A percentile compares a stretch with the other conserved stretches of the same genome.
Evolutionary conservation across 2,113 vertebrate species (phyloP).

Genomic region (Xenopus borealis): DNA sequence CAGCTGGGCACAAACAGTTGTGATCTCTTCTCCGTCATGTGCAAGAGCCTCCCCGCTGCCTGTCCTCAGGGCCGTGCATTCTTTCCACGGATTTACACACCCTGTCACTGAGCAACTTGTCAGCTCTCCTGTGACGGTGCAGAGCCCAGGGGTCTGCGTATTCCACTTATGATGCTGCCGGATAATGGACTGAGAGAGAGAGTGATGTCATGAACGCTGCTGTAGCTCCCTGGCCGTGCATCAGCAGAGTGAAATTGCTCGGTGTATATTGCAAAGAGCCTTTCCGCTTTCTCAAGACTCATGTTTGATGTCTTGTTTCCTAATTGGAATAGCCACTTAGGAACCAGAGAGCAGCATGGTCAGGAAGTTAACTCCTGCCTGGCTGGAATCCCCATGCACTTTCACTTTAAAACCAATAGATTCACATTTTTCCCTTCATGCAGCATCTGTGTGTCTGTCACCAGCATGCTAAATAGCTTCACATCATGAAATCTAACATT

Average conservation of each 20-base stretch:
- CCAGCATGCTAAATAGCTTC: too few species aligned
- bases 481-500: too few species aligned
- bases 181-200: slow-evolving; percentile 46
- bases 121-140: slow-evolving; percentile 39
- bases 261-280: slow-evolving; percentile 50
- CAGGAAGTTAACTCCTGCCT: slow-evolving; percentile 2
- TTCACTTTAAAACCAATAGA: slow-evolving; percentile 2
- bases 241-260: slow-evolving; percentile 49
- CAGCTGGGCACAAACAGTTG: slow-evolving; percentile 13
- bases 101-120: slow-evolving; percentile 39
- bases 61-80: slow-evolving; percentile 21
- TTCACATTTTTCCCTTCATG: too few species aligned
- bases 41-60: slow-evolving; percentile 8
- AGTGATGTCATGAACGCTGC: slow-evolving; percentile 50
- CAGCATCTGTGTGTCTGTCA: too few species aligned
- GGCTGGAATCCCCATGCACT: not conserved
- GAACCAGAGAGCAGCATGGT: slow-evolving; percentile 16
- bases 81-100: slow-evolving; percentile 18
- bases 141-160: slow-evolving; percentile 36
- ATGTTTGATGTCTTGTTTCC: slow-evolving; percentile 31
- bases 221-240: slow-evolving; percentile 28
- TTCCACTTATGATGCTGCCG: slow-evolving; percentile 44
- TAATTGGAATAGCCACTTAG: slow-evolving; percentile 35
- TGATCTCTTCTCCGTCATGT: not conserved
- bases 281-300: slow-evolving; percentile 41